phyloP scores from a whole-genome alignment of 2,888 invertebrate species.

The Lycia hirtaria region DNA sequence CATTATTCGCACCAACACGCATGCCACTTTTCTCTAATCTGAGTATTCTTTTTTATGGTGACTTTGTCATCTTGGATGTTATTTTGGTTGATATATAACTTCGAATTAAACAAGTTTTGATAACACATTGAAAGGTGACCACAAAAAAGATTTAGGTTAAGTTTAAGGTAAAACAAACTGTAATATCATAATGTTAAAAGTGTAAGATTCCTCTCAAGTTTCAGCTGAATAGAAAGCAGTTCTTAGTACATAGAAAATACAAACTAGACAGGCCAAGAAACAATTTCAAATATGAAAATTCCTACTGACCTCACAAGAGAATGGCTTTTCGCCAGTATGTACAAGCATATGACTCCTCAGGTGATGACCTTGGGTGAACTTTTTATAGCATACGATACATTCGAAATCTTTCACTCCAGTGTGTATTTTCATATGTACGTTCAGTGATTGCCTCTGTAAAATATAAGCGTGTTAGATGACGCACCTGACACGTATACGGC shows the following conservation, averaged over 20 bases:
- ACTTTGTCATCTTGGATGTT: no score
- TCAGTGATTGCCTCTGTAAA: constrained; percentile 63
- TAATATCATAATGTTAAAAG: neutral
- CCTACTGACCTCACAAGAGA: constrained; percentile 68
- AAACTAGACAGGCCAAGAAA: constrained; percentile 25
- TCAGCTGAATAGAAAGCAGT: constrained; percentile 8
- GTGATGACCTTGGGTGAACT: constrained; percentile 68
- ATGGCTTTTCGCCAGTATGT: constrained; percentile 69
- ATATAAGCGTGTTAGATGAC: constrained; percentile 41
- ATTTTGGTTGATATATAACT: no score
- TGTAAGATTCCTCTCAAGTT: neutral
- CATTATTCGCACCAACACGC: no score
- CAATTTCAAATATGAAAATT: constrained; percentile 17
- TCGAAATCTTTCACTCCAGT: constrained; percentile 64
- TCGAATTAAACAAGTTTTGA: no score
- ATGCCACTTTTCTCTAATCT: no score
- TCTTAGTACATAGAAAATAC: constrained; percentile 34
- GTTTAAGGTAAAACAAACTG: neutral
- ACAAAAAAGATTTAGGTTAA: no score
- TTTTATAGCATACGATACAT: constrained; percentile 64
- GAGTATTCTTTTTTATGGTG: no score
- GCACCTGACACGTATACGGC: constrained; percentile 79
- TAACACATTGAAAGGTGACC: no score
- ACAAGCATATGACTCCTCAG: constrained; percentile 65
- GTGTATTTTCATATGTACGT: constrained; percentile 67